Percentiles rank a stretch among this genome's conserved stretches.
phyloP scores from a whole-genome alignment of 2,797 vertebrate genomes.

The Margarornis squamiger region DNA sequence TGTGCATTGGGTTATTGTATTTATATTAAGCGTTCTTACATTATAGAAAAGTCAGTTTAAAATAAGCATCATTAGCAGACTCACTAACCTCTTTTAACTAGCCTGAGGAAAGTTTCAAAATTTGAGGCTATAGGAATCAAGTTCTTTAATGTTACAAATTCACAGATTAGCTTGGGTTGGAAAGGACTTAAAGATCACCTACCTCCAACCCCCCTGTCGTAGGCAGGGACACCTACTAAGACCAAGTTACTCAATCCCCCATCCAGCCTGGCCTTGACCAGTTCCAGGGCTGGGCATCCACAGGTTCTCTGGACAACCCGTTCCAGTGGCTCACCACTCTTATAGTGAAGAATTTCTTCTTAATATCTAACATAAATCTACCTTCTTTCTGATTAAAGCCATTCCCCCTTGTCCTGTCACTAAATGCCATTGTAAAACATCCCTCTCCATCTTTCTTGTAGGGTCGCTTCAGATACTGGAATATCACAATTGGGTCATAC shows the following conservation, averaged over 20 bases:
- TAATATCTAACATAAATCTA: neutral
- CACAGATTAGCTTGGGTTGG: neutral
- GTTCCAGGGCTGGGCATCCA: neutral
- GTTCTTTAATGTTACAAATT: neutral
- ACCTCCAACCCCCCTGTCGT: rapidly evolving
- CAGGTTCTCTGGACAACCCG: neutral
- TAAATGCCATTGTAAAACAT: neutral
- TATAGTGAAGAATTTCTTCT: neutral
- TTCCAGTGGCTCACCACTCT: neutral
- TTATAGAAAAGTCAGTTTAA: neutral
- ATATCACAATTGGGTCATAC: neutral
- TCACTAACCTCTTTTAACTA: neutral
- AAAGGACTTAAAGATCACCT: neutral
- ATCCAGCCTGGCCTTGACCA: neutral
- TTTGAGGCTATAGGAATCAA: neutral
- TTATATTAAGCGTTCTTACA: neutral
- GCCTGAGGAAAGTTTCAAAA: neutral
- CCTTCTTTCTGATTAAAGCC: neutral
- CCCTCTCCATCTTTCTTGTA: neutral
- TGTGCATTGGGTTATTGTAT: neutral
- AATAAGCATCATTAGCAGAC: neutral
- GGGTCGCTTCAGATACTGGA: neutral
- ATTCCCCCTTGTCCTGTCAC: neutral
- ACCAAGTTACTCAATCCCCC: neutral
- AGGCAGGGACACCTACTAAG: neutral